Evolutionary conservation across 2,888 invertebrate genomes (phyloP).

Genomic region (Crioceris asparagi): DNA sequence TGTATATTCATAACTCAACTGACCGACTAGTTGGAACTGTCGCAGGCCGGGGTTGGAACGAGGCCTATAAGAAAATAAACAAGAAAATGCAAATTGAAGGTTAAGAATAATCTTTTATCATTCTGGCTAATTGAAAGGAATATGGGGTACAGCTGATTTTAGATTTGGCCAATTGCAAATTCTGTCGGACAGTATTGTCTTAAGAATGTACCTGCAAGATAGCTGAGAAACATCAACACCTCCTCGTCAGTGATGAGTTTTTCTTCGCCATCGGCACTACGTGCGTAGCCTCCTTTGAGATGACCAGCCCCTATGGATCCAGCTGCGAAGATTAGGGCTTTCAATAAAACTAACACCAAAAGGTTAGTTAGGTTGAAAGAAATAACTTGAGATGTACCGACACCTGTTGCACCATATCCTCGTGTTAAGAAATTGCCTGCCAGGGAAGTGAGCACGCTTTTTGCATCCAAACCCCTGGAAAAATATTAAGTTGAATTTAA

Average conservation of each 20-base stretch:
- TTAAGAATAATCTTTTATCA: too few relatives aligned
- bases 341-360: slow-evolving; percentile 66
- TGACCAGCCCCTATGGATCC: slow-evolving; percentile 61
- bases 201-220: slow-evolving; percentile 41
- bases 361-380: slow-evolving; percentile 76
- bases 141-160: too few relatives aligned
- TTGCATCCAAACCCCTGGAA: slow-evolving; percentile 31
- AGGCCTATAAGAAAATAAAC: too few relatives aligned
- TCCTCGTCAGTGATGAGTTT: slow-evolving; percentile 55
- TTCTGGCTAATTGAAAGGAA: too few relatives aligned
- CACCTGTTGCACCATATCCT: slow-evolving; percentile 26
- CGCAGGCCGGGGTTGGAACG: too few relatives aligned
- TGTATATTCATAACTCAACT: too few relatives aligned
- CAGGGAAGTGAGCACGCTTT: slow-evolving; percentile 29
- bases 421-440: slow-evolving; percentile 32
- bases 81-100: too few relatives aligned
- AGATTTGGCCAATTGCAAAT: too few relatives aligned
- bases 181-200: background rate
- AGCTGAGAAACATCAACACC: slow-evolving; percentile 57
- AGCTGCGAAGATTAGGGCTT: slow-evolving; percentile 72
- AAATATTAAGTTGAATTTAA: too few relatives aligned
- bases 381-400: slow-evolving; percentile 43
- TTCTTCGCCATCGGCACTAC: slow-evolving; percentile 43
- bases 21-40: too few relatives aligned
- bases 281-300: slow-evolving; percentile 37